phyloP scores from a whole-genome alignment of 2,888 invertebrate genomes.

The Xestia xanthographa region DNA sequence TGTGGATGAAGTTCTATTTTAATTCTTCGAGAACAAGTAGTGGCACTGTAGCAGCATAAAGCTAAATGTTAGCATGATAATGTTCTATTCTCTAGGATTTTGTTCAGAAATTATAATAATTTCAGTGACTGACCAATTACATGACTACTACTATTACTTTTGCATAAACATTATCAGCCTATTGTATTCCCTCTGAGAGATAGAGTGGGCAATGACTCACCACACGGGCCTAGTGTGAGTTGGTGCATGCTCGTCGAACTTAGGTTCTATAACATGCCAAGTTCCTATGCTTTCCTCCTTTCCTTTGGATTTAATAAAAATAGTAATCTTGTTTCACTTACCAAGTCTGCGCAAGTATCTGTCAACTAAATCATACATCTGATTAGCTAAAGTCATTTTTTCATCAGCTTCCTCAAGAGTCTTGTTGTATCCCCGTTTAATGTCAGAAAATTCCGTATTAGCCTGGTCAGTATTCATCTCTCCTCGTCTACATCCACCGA shows the following conservation, averaged over 20 bases:
- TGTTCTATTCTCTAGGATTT: not conserved
- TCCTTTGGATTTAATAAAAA: not conserved
- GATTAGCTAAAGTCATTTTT: conserved; percentile 98
- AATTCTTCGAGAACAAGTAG: not conserved
- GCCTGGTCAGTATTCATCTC: conserved; percentile 93
- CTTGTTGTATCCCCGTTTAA: conserved; percentile 97
- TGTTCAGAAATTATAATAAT: not conserved
- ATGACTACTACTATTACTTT: not conserved
- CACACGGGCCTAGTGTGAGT: not conserved
- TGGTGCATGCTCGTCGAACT: not conserved
- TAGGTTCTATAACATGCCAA: not conserved
- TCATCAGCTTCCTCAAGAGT: conserved; percentile 98
- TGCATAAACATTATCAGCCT: not conserved
- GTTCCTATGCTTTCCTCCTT: not conserved
- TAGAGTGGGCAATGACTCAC: not conserved
- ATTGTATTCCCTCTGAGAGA: not conserved
- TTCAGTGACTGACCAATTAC: not conserved
- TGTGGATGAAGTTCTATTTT: conserved; percentile 60
- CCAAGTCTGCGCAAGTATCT: conserved; percentile 97
- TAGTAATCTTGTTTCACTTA: conserved; percentile 75
- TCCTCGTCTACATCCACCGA: conserved; percentile 94
- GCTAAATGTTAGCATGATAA: not conserved
- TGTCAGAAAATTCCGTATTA: conserved; percentile 95
- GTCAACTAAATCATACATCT: conserved; percentile 98
- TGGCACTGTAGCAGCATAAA: not conserved